Evolutionary conservation across 2,797 vertebrate species (phyloP).

Genomic region (Gymnocypris eckloni): DNA sequence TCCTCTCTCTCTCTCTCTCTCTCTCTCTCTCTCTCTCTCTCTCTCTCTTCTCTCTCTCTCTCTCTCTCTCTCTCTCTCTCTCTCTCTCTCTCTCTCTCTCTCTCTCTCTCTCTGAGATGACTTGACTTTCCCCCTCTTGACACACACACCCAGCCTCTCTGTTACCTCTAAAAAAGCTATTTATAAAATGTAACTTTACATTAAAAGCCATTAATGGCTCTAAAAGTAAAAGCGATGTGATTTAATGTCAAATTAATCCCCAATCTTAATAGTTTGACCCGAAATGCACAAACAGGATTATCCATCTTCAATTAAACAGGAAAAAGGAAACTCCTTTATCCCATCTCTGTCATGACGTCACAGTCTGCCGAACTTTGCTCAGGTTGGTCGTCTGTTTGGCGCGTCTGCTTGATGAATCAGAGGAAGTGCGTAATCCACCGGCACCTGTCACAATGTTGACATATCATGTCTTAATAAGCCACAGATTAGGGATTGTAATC

Average conservation of each 20-base stretch:
- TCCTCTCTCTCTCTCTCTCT: slow-evolving; percentile 32
- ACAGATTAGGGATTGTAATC: slow-evolving; percentile 31
- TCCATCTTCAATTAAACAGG: slow-evolving; percentile 34
- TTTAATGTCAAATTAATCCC: slow-evolving; percentile 31
- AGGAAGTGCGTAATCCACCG: slow-evolving; percentile 45
- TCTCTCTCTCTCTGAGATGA: slow-evolving; percentile 45
- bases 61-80: slow-evolving; percentile 58
- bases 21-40: slow-evolving; percentile 62
- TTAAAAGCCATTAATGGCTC: not conserved
- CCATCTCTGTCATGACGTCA: slow-evolving; percentile 16
- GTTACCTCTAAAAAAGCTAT: slow-evolving; percentile 7
- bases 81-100: slow-evolving; percentile 50
- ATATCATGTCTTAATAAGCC: slow-evolving; percentile 41
- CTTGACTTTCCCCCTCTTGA: slow-evolving; percentile 29
- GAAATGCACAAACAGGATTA: slow-evolving; percentile 10
- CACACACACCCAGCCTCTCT: slow-evolving; percentile 11
- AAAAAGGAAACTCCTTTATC: slow-evolving; percentile 23
- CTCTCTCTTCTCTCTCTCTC: slow-evolving; percentile 50
- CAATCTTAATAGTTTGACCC: not conserved
- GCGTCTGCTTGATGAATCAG: slow-evolving; percentile 26
- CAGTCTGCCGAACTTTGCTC: slow-evolving; percentile 26
- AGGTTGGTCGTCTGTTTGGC: not conserved
- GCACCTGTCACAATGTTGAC: slow-evolving; percentile 51
- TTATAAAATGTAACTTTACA: not conserved
- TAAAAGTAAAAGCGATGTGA: not conserved